These are phyloP conservation scores for Zhengitettix transpicula DNA, from an alignment of 2,888 invertebrate species.

Conservation along the genomic window DNA sequence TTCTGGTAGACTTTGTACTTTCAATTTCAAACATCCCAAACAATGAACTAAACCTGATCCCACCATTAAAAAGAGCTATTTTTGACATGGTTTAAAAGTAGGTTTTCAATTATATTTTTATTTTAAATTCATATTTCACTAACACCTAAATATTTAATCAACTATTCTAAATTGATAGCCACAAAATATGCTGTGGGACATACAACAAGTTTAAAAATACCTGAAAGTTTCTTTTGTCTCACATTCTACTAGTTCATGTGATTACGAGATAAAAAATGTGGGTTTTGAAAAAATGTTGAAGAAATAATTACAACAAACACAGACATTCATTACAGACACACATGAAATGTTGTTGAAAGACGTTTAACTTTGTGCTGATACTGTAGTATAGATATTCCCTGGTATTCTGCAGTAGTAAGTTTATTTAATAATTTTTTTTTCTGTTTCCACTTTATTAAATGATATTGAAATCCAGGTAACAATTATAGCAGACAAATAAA, in stretches of 20 bases:
- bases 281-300: too few species aligned
- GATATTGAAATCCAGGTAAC: too few species aligned
- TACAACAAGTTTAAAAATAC: conserved; percentile 11
- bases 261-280: too few species aligned
- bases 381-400: too few species aligned
- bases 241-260: not conserved
- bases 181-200: not conserved
- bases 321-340: too few species aligned
- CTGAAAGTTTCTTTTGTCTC: conserved; percentile 5
- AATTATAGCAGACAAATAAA: too few species aligned
- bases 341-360: too few species aligned
- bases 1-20: not conserved
- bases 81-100: not conserved
- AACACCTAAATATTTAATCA: not conserved
- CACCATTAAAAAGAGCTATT: not conserved
- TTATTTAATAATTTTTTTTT: too few species aligned
- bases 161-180: not conserved
- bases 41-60: not conserved
- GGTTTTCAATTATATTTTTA: not conserved
- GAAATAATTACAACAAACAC: too few species aligned
- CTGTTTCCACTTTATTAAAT: too few species aligned
- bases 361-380: too few species aligned
- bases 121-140: not conserved
- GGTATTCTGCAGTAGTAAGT: too few species aligned
- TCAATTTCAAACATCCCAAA: not conserved